Conservation (phyloP, 2,888 invertebrate species). For the Apamea sordens region DNA sequence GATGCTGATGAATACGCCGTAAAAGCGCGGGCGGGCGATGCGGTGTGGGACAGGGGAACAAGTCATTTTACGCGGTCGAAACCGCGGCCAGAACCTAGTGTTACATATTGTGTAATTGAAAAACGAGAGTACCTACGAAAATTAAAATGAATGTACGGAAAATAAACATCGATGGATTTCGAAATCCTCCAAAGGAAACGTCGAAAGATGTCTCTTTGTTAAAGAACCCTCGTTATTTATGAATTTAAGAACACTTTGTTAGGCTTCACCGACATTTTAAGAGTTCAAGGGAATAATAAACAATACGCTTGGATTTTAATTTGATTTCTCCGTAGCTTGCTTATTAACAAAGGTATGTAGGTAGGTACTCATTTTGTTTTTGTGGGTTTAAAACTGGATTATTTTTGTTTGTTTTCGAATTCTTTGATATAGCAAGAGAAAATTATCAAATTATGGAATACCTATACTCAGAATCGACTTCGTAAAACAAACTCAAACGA, state of each 20-base stretch:
- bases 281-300: slow-evolving; percentile 14
- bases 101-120: not conserved
- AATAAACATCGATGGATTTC: not conserved
- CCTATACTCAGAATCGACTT: not conserved
- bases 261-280: slow-evolving; percentile 32
- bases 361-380: not conserved
- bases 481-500: not conserved
- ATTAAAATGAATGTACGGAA: not conserved
- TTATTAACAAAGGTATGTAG: not conserved
- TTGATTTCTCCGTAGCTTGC: slow-evolving; percentile 10
- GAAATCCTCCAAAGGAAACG: slow-evolving; percentile 5
- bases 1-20: no score
- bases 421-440: not conserved
- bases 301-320: slow-evolving; percentile 11
- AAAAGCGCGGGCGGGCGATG: not conserved
- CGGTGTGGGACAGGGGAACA: not conserved
- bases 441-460: not conserved
- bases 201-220: slow-evolving; percentile 25
- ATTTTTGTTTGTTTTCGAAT: not conserved
- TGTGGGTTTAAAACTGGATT: not conserved
- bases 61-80: not conserved
- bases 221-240: slow-evolving; percentile 30
- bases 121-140: not conserved
- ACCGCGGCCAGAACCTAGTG: not conserved
- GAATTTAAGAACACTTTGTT: slow-evolving; percentile 32